Evolutionary conservation across 92 coral and sea anemone species (phyloP).

Genomic region (Zoanthus sociatus): DNA sequence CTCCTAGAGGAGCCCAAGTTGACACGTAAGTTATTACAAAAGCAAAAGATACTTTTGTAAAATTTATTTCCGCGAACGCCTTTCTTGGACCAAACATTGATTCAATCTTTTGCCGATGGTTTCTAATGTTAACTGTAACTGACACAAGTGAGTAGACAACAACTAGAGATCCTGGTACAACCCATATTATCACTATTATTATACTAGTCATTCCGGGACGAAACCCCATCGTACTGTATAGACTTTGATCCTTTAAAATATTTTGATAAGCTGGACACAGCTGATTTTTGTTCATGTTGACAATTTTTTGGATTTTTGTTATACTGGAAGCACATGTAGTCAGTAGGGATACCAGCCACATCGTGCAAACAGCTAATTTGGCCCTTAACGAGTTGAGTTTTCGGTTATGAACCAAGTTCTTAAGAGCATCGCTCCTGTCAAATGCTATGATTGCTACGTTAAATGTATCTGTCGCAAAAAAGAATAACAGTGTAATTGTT

Average conservation of each 20-base stretch:
- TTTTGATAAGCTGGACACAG: background rate
- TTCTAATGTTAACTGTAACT: background rate
- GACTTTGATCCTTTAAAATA: background rate
- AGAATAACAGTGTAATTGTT: background rate
- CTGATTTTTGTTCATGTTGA: background rate
- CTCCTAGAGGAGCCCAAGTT: background rate
- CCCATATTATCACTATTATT: background rate
- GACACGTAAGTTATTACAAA: background rate
- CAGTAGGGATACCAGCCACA: background rate
- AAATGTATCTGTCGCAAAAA: background rate
- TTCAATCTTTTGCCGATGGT: slow-evolving; percentile 1
- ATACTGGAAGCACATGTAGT: background rate
- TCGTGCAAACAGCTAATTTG: background rate
- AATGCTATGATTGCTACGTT: background rate
- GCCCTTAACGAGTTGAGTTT: background rate
- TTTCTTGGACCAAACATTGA: slow-evolving; percentile 1
- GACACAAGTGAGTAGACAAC: background rate
- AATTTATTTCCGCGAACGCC: background rate
- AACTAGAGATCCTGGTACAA: background rate
- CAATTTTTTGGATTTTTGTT: background rate
- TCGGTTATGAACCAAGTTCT: background rate
- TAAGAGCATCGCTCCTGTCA: background rate
- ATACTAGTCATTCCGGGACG: background rate
- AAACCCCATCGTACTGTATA: background rate
- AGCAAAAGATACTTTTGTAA: slow-evolving; percentile 4